Conservation (phyloP, 2,113 vertebrate genomes). For the Nothocercus julius region DNA sequence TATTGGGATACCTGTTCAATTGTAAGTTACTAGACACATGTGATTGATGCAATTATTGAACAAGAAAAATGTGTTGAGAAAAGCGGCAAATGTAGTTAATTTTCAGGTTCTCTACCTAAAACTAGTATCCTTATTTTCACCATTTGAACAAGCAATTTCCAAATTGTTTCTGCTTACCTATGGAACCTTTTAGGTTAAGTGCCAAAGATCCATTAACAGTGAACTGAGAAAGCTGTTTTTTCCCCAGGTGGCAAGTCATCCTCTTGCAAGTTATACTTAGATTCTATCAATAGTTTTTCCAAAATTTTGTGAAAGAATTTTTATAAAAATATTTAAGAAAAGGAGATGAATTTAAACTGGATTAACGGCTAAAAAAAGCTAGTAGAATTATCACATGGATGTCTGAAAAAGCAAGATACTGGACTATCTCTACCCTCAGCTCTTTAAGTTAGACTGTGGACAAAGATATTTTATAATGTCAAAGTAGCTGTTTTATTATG, state of each 20-base stretch:
- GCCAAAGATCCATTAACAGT: neutral
- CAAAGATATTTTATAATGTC: neutral
- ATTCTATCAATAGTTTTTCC: rapidly evolving
- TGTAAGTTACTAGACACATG: neutral
- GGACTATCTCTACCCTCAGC: neutral
- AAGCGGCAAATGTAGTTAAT: neutral
- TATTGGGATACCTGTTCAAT: neutral
- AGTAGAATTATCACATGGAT: neutral
- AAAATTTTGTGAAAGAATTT: neutral
- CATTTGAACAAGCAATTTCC: neutral
- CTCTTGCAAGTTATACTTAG: neutral
- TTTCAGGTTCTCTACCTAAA: neutral
- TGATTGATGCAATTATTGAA: neutral
- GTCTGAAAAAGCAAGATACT: neutral
- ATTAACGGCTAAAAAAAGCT: neutral
- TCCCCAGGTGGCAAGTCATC: neutral
- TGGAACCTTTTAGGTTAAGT: neutral
- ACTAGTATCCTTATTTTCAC: neutral
- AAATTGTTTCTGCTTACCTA: neutral
- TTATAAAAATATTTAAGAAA: neutral
- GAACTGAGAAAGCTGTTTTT: neutral
- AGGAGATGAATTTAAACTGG: neutral
- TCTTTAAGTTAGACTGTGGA: neutral
- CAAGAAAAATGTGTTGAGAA: neutral
- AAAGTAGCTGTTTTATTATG: neutral